Evolutionary conservation across 2,113 vertebrate genomes (phyloP).

Genomic region (Mionectes macconnelli): DNA sequence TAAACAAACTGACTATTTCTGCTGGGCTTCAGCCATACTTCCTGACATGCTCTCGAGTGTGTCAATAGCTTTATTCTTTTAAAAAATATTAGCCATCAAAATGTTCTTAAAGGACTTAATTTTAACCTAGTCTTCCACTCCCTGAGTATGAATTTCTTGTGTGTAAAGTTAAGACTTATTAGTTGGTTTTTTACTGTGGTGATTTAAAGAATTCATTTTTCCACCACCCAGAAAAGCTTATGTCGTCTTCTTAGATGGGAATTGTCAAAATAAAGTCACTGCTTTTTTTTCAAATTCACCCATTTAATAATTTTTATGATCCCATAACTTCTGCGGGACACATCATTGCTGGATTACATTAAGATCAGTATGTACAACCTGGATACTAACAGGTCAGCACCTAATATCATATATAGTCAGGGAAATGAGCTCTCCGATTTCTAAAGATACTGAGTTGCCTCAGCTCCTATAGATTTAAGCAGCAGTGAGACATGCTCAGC

Average conservation of each 20-base stretch:
- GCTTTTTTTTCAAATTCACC: not conserved
- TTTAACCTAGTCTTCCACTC: not conserved
- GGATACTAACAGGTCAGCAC: not conserved
- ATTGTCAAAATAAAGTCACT: not conserved
- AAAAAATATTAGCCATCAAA: not conserved
- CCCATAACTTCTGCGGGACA: not conserved
- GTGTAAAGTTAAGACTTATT: not conserved
- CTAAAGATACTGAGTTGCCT: not conserved
- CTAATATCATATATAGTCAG: not conserved
- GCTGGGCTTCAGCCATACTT: not conserved
- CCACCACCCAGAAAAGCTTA: not conserved
- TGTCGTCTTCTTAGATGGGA: not conserved
- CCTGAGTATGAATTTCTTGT: not conserved
- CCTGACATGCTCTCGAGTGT: not conserved
- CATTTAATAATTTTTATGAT: not conserved
- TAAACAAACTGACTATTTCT: not conserved
- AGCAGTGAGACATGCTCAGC: not conserved
- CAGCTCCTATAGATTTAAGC: not conserved
- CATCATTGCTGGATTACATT: not conserved
- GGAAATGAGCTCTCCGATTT: not conserved
- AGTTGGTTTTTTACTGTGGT: not conserved
- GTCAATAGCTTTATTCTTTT: not conserved
- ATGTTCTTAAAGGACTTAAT: not conserved
- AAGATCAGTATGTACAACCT: not conserved
- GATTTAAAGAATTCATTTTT: not conserved